These are phyloP conservation scores for Andrena fulva DNA, from an alignment of 2,888 invertebrate genomes.

Conservation along the genomic window DNA sequence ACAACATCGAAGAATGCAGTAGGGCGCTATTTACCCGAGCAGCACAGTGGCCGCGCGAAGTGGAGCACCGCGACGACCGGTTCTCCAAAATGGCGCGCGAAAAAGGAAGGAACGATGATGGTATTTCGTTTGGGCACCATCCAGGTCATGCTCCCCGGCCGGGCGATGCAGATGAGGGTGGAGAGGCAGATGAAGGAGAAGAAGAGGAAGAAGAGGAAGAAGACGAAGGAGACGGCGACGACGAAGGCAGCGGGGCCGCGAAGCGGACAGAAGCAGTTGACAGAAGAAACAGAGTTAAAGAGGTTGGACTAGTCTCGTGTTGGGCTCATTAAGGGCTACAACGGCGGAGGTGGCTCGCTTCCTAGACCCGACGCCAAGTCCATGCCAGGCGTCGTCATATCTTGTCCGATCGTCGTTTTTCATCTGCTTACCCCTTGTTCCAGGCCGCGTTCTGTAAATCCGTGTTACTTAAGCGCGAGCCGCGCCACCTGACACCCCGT, in stretches of 20 bases:
- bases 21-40: slow-evolving; percentile 38
- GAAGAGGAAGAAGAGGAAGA: slow-evolving; percentile 48
- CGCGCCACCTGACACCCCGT: slow-evolving; percentile 45
- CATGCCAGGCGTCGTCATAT: slow-evolving; percentile 76
- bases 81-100: slow-evolving; percentile 71
- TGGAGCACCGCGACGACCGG: slow-evolving; percentile 65
- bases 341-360: slow-evolving; percentile 73
- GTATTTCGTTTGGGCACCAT: slow-evolving; percentile 81
- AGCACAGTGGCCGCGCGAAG: slow-evolving; percentile 43
- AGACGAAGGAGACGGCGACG: slow-evolving; percentile 48
- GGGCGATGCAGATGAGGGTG: slow-evolving; percentile 64
- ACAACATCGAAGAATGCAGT: too few relatives aligned
- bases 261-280: slow-evolving; percentile 72
- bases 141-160: slow-evolving; percentile 79
- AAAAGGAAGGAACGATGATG: slow-evolving; percentile 69
- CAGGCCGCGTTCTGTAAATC: slow-evolving; percentile 52
- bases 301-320: slow-evolving; percentile 70
- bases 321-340: slow-evolving; percentile 83
- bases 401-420: slow-evolving; percentile 75
- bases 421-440: slow-evolving; percentile 68
- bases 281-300: slow-evolving; percentile 75
- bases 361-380: slow-evolving; percentile 81
- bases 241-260: slow-evolving; percentile 61
- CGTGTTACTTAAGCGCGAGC: slow-evolving; percentile 59
- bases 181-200: slow-evolving; percentile 43